These are phyloP conservation scores for Conops quadrifasciatus DNA, from an alignment of 2,888 invertebrate genomes.

Conservation along the genomic window DNA sequence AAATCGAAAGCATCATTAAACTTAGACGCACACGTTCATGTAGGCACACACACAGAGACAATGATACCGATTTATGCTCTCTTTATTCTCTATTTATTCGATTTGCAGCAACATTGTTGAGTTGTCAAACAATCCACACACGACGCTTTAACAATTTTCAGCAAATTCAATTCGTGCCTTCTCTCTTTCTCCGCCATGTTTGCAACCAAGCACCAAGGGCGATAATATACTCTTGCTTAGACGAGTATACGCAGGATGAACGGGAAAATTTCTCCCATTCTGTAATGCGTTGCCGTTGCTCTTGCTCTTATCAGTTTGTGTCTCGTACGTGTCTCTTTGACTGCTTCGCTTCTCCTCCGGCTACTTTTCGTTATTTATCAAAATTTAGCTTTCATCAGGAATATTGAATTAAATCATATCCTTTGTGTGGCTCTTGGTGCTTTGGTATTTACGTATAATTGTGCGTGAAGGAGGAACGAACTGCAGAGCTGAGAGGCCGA, in stretches of 20 bases:
- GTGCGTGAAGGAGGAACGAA: no score
- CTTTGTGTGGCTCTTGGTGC: slow-evolving; percentile 11
- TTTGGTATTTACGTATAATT: no score
- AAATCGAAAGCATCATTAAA: not conserved
- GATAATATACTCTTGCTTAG: no score
- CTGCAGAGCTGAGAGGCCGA: no score
- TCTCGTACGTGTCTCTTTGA: not conserved
- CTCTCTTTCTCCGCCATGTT: not conserved
- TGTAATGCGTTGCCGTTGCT: slow-evolving; percentile 7
- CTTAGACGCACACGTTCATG: not conserved
- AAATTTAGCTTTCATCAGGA: slow-evolving; percentile 45
- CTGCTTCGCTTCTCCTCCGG: not conserved
- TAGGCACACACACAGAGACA: no score
- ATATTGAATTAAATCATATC: slow-evolving; percentile 45
- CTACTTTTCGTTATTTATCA: slow-evolving; percentile 32
- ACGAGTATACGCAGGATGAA: no score
- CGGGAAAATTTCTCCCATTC: no score
- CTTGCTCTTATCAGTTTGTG: not conserved
- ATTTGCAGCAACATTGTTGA: no score
- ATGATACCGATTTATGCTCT: no score
- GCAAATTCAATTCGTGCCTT: slow-evolving; percentile 24
- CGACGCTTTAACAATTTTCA: slow-evolving; percentile 24
- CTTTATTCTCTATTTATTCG: no score
- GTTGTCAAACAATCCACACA: slow-evolving; percentile 14
- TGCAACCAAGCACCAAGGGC: no score